These are phyloP conservation scores for Piscicola geometra DNA, from an alignment of 2,888 invertebrate genomes.

Conservation along the genomic window DNA sequence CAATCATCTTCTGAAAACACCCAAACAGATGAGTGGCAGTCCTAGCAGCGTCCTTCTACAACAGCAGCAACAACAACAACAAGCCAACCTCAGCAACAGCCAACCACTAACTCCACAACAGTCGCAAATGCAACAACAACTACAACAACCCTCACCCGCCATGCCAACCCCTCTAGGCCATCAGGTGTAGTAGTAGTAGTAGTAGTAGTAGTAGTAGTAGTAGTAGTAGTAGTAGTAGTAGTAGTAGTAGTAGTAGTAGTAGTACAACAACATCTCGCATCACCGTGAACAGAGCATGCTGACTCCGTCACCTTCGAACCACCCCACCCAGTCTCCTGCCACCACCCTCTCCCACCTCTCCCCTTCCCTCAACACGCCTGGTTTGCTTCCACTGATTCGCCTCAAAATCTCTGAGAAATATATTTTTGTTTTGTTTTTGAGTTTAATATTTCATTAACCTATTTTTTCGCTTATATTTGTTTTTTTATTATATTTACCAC, in stretches of 20 bases:
- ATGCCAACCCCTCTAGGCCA: constrained; percentile 2
- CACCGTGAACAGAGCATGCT: neutral
- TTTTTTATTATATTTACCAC: no score
- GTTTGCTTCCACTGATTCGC: no score
- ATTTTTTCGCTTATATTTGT: neutral
- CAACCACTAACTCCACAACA: constrained; percentile 1
- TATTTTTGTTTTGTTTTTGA: no score
- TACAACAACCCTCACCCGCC: constrained; percentile 33
- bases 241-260: no score
- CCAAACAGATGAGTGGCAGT: constrained; percentile 27
- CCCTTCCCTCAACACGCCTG: constrained; percentile 28
- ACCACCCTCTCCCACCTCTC: constrained; percentile 7
- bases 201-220: no score
- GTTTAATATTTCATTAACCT: no score
- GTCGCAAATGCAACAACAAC: constrained; percentile 15
- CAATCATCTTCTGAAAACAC: no score
- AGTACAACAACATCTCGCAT: neutral
- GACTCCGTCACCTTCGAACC: constrained; percentile 1
- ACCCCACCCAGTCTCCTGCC: neutral
- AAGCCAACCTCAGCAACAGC: neutral
- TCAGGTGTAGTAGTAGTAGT: neutral
- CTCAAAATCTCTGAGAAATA: no score
- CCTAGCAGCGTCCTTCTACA: neutral
- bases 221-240: no score
- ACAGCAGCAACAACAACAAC: constrained; percentile 1